Base-by-base conservation (phyloP, 1,140 invertebrate species). In the Drosophila novamexicana region DNA sequence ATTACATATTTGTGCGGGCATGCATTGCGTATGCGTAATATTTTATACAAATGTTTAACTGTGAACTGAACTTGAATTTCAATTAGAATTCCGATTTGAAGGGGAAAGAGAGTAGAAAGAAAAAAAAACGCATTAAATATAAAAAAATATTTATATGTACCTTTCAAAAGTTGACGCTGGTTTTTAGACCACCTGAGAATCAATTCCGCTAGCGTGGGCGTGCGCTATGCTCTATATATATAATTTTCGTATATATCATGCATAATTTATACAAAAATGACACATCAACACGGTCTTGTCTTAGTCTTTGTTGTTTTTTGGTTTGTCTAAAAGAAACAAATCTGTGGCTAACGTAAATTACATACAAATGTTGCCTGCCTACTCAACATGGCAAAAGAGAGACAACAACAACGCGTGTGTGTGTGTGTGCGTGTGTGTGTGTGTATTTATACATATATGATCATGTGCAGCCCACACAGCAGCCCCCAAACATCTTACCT, bases 381-480 rank as follows among this genome's bases (percentile, higher is more conserved):
- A 62, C 65, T 62, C 57, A 56, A 18, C 14, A 34, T 7, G 10
- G 6, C 6, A 56, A 14, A 29, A 40, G 16, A 40, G 12, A 56
- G 10, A 4, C 32, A 49, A 37, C 12, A 45, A 32, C 39, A 61
- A 47, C 9, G 18, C 12, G 9, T 50, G 18, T 12, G 12, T 32
- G 29, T 50, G 29, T 50, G 18, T 45, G 3, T 47, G 1, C 14
- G 37, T 22, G 29, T 22, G 22, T n/a, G 53, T 50, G 29, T 50
- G 18, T 45, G 3, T 45, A 18, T 18, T 1, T 4, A 61, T 2
- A 39, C n/a, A 56, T 18, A 68, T 29, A n/a, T 65, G 36, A 42
- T 34, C 52, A 44, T 61, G 29, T 61, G 58, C 67, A 63, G 40
- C 67, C 67, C 67, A 70, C 67, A 70, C 67, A 63, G 58, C 66